A percentile compares a stretch with the other conserved stretches of the same genome.
These are phyloP conservation scores for Ailuropoda melanoleuca DNA, from an alignment of 2,113 vertebrate species.

Conservation along the genomic window DNA sequence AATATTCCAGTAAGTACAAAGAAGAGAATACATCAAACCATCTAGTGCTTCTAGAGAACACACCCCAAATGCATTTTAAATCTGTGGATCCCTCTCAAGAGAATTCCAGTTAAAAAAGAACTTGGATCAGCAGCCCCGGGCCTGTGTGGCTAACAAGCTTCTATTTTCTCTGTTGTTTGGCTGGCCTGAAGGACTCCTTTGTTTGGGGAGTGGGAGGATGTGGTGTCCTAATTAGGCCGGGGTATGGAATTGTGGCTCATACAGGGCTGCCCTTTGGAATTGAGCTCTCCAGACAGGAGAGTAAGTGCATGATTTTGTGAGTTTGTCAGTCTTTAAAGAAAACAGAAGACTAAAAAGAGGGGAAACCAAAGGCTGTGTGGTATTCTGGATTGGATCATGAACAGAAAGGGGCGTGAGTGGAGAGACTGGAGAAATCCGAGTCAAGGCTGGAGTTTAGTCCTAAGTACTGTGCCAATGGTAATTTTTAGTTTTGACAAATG, in stretches of 20 bases:
- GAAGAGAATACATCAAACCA: conserved; percentile 19
- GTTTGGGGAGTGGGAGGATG: conserved; percentile 45
- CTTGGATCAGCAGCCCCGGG: conserved; percentile 68
- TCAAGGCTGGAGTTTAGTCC: neutral
- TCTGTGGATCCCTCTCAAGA: conserved; percentile 59
- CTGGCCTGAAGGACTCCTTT: conserved; percentile 74
- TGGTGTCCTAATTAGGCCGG: conserved; percentile 60
- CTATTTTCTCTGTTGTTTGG: conserved; percentile 68
- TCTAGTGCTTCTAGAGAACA: conserved; percentile 22
- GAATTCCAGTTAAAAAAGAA: conserved; percentile 69
- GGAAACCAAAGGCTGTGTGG: neutral
- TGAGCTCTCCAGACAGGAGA: neutral
- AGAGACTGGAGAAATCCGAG: neutral
- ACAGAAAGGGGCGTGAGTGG: neutral
- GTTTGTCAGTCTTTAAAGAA: conserved; percentile 46
- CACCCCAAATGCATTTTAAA: conserved; percentile 62
- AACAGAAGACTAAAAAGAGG: neutral
- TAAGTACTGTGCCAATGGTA: neutral
- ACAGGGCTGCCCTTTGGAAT: conserved; percentile 48
- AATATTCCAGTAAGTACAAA: conserved; percentile 38
- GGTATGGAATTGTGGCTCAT: neutral
- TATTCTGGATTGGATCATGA: neutral
- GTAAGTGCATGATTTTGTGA: conserved; percentile 11
- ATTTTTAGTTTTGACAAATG: conserved; percentile 15
- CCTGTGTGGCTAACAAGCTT: conserved; percentile 67